Base-by-base conservation (phyloP, 1,140 invertebrate species). In the Cephus cinctus region DNA sequence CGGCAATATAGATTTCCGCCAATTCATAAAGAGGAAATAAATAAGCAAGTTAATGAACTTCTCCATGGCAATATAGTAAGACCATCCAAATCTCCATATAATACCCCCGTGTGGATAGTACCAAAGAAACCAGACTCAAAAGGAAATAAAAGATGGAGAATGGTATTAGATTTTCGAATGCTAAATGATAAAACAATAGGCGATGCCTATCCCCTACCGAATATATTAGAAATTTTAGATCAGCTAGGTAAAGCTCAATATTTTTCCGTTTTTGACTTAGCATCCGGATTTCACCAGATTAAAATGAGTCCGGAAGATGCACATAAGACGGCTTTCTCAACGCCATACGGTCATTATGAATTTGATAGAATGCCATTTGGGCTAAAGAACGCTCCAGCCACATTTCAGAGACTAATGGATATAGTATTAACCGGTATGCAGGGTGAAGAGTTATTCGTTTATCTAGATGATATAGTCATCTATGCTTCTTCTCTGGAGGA, bases 201-300 rank as follows among this genome's bases (percentile, higher is more conserved):
- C 14, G 65, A 73, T n/a, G 43, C 21, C 22, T 81, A 69, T 59
- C 81, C 80, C 1, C 49, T 84, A 5, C 81, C 80, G 1, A 63
- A 71, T 32, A 80, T 83, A 11, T 69, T 75, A 20, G 69, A 78
- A 11, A 71, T 70, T 27, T 54, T 83, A 18, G 66, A 78, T 46
- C 54, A 59, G 23, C 43, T 81, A 23, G 62, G 63, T 4, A 71
- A 73, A 34, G 59, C 65, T 16, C 65, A 64, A 19, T 78, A 71
- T 50, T 81, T 81, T 55, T 69, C 71, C 9, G 69, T 73, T 4
- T 49, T 81, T 5, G 78, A 83, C 59, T 50, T 81, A 9, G 56
- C 65, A 0, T 67, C 60, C 15, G 80, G 80, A 1, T 83, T 75
- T 56, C 76, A 75, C 63, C 78, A 83, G 59, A 66, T 82, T 14